Evolutionary conservation across 1,140 invertebrate species (phyloP), one percentile per base, ranked within the genome.

Genomic region (Popillia japonica): DNA sequence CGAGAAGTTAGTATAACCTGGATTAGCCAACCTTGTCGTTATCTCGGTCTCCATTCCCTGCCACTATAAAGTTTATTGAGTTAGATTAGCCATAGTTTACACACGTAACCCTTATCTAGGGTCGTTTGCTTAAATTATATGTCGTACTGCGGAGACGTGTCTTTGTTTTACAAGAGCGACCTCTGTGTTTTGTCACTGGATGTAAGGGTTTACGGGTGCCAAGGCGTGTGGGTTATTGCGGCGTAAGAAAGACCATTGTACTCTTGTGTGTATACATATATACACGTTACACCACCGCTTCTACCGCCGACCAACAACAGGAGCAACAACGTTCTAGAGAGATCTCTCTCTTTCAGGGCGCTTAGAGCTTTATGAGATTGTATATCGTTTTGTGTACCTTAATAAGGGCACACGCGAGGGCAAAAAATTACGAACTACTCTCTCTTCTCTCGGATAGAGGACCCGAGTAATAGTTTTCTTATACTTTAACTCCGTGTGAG

Each of bases 61-160:
- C 85, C 85, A 86, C 85, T 86, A 86, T 86, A 86, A 86, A 86
- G 81, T 86, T 86, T 86, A 86, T 86, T 86, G 85, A 85, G 84
- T 86, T 85, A 86, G 85, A 86, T 86, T 86, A 86, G 83, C 84
- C 80, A 85, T 86, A 86, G 85, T 86, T 86, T 86, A 86, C 84
- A 86, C 84, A 85, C 83, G 82, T 85, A 84, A 80, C 83, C 81
- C 85, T 86, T 86, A 86, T 86, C 85, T 83, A 82, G 80, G 80
- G 81, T 84, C 84, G 85, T 86, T 82, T 80, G 78, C 81, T 82
- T 83, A 83, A 82, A 82, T 82, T 82, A 83, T 80, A 81, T 79
- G 79, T 81, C 81, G 80, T 78, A 75, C 80, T 78, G 78, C 78
- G 73, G 75, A 72, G 80, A 79, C 81, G 82, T 81, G 83, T 83